Evolutionary conservation across 2,113 vertebrate genomes (phyloP).

Genomic region (western clawed frog (Xenopus tropicalis)): DNA sequence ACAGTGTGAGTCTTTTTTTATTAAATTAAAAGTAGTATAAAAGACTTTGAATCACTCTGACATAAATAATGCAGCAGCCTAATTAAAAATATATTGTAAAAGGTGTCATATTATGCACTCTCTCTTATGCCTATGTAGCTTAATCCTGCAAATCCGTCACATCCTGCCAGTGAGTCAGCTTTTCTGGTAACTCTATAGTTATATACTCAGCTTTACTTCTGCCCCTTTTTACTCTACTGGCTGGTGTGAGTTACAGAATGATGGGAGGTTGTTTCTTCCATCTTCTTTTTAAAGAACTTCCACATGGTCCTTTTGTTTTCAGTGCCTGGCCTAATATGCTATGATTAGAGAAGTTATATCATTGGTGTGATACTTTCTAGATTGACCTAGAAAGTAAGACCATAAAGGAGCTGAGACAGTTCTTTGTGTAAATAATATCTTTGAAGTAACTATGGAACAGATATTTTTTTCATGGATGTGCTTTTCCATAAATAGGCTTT

Average conservation of each 20-base stretch:
- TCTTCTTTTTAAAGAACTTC: conserved; percentile 63
- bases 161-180: conserved; percentile 70
- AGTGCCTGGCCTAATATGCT: conserved; percentile 56
- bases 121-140: conserved; percentile 49
- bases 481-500: no score
- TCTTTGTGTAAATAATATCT: neutral
- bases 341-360: conserved; percentile 43
- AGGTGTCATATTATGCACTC: conserved; percentile 67
- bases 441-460: neutral
- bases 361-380: conserved; percentile 39
- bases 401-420: neutral
- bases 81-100: conserved; percentile 67
- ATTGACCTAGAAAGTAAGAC: neutral
- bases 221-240: conserved; percentile 57
- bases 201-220: conserved; percentile 39
- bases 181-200: conserved; percentile 72
- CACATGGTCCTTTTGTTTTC: conserved; percentile 60
- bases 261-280: conserved; percentile 52
- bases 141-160: conserved; percentile 50
- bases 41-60: neutral
- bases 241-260: conserved; percentile 59
- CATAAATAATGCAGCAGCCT: conserved; percentile 61
- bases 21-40: neutral
- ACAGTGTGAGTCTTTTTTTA: neutral
- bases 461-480: neutral